Percentiles rank a stretch among this genome's conserved stretches.
These are phyloP conservation scores for Mormyrops attenuatus DNA, from an alignment of 2,797 vertebrate genomes.

Conservation along the genomic window DNA sequence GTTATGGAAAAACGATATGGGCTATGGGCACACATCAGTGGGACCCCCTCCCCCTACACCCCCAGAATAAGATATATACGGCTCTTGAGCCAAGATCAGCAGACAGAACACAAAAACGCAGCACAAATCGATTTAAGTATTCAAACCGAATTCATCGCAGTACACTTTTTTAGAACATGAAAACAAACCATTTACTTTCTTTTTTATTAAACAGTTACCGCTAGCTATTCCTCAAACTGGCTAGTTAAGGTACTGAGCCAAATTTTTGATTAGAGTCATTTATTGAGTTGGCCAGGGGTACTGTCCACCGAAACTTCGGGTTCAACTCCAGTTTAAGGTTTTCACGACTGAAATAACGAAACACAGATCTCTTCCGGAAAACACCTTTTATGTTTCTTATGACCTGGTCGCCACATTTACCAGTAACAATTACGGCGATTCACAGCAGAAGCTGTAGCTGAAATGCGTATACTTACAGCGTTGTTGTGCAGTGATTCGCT, in stretches of 20 bases:
- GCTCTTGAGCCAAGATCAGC: neutral
- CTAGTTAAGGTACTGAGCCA: neutral
- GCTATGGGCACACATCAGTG: neutral
- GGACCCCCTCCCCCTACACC: neutral
- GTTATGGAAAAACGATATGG: neutral
- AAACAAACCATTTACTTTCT: neutral
- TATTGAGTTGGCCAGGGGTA: neutral
- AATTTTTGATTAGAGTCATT: neutral
- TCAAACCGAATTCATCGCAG: neutral
- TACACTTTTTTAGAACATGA: neutral
- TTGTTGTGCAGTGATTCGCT: neutral
- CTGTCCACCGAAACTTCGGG: neutral
- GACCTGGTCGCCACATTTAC: neutral
- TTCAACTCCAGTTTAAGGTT: neutral
- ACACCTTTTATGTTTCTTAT: neutral
- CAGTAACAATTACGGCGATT: neutral
- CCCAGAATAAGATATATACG: neutral
- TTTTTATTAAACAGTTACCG: neutral
- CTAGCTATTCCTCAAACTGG: neutral
- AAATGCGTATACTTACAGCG: neutral
- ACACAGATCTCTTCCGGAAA: neutral
- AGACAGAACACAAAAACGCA: neutral
- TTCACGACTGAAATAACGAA: neutral
- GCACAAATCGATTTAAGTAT: neutral
- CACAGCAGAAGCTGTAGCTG: neutral